Base-by-base conservation (phyloP, 1,140 invertebrate genomes). In the Anoplophora glabripennis region DNA sequence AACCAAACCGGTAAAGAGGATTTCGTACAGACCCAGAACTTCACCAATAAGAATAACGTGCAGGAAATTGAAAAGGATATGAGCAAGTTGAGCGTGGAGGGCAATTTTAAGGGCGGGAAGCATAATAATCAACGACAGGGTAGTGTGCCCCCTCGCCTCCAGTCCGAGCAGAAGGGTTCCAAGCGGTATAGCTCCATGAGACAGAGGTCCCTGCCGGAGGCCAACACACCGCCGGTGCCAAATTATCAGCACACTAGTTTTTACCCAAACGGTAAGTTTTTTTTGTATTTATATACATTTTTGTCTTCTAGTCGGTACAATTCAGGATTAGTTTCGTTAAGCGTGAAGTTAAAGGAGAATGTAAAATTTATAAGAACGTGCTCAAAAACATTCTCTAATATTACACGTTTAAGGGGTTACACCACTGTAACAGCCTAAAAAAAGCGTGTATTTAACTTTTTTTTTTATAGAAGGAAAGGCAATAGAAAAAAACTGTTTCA, bases 131-230 rank as follows among this genome's bases (percentile, higher is more conserved):
- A 59, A 36, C 72, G 78, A 65, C 74, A 78, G 41, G 76, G 66
- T 35, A 72, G 74, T 52, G 72, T 80, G 52, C 79, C 78, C 11
- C 78, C 80, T 12, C 78, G 80, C 57, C 72, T 81, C 62, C 80
- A 81, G 51, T 75, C 76, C 49, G 65, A 74, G 8, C 75, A 78
- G 47, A 70, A 69, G 33, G 79, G 78, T 38, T 78, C 77, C 35
- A 82, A 82, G 56, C 71, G 80, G 14, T 82, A 82, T 69, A 82
- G 80, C 60, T 80, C 78, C 21, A 64, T 81, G 12, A 72, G 80
- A 9, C 80, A 82, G 51, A 66, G 79, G 12, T 79, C 79, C 1
- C 67, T 81, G 44, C 74, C 74, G n/a, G 74, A 76, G 62, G 67
- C 68, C 7, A 56, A 64, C 42, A 64, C 66, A 7, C 67, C 70